Conservation (phyloP, 2,888 invertebrate species). For the Temnothorax ravouxi region DNA sequence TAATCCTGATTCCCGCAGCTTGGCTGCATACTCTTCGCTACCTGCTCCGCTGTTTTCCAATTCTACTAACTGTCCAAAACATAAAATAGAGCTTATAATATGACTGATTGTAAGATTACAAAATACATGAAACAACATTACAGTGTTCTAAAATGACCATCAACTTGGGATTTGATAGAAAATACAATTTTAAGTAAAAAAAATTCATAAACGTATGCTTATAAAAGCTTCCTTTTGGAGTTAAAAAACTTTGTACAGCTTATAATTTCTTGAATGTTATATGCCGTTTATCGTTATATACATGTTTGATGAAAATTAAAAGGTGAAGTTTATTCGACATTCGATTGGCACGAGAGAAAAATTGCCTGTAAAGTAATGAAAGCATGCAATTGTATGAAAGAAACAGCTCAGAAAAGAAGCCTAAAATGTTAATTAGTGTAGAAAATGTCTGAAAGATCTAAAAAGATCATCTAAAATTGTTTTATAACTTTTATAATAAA, state of each 20-base stretch:
- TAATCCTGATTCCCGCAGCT: constrained; percentile 91
- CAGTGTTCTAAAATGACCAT: background rate
- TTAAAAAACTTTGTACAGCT: background rate
- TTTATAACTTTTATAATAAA: constrained; percentile 1
- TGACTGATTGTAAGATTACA: constrained; percentile 5
- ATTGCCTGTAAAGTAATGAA: background rate
- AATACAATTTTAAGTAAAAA: background rate
- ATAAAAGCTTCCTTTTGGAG: background rate
- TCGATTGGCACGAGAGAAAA: background rate
- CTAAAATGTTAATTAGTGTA: background rate
- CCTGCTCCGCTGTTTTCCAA: constrained; percentile 94
- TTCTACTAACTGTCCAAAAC: constrained; percentile 91
- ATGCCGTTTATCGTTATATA: background rate
- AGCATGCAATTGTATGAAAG: background rate
- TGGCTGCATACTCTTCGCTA: constrained; percentile 92
- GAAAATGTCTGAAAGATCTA: background rate
- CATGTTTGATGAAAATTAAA: background rate
- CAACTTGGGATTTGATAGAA: background rate
- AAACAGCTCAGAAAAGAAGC: background rate
- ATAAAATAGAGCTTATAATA: background rate
- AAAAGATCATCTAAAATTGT: background rate
- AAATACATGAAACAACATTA: background rate
- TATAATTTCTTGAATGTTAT: background rate
- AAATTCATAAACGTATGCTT: background rate
- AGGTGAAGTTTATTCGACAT: background rate